Conservation (phyloP, 1,140 invertebrate species). For the Cardiocondyla obscurior region DNA sequence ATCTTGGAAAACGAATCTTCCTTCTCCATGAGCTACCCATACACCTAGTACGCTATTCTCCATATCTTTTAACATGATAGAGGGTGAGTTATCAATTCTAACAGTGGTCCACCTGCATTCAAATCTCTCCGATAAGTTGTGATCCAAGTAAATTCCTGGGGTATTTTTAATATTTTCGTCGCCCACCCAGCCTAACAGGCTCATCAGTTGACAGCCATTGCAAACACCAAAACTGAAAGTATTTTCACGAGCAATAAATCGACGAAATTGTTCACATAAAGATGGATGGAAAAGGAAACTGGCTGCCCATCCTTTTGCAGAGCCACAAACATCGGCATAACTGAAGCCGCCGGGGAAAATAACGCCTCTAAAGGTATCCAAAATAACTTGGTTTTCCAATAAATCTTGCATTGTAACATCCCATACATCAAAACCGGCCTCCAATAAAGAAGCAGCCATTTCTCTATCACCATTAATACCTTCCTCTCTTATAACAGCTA, state of each 20-base stretch:
- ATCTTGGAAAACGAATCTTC: conserved; percentile 87
- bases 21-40: conserved; percentile 99
- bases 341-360: conserved; percentile 99
- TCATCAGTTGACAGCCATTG: conserved; percentile 99
- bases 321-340: conserved; percentile 98
- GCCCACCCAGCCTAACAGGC: conserved; percentile 92
- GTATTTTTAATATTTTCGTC: conserved; percentile 75
- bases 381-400: conserved; percentile 86
- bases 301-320: conserved; percentile 98
- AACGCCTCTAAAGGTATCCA: conserved; percentile 94
- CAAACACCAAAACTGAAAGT: conserved; percentile 98
- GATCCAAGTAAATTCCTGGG: conserved; percentile 90
- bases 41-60: conserved; percentile 92
- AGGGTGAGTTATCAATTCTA: conserved; percentile 88
- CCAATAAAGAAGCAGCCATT: conserved; percentile 97
- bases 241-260: conserved; percentile 90
- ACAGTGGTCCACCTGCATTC: conserved; percentile 97
- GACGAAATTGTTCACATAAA: conserved; percentile 85
- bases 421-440: conserved; percentile 96
- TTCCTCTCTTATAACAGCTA: conserved; percentile 98
- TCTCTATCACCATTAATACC: conserved; percentile 98
- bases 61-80: conserved; percentile 96
- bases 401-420: conserved; percentile 97
- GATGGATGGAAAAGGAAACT: conserved; percentile 90
- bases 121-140: conserved; percentile 94